These are phyloP conservation scores for Siphonodentalium dalli DNA, from an alignment of 2,888 invertebrate genomes.

Conservation along the genomic window DNA sequence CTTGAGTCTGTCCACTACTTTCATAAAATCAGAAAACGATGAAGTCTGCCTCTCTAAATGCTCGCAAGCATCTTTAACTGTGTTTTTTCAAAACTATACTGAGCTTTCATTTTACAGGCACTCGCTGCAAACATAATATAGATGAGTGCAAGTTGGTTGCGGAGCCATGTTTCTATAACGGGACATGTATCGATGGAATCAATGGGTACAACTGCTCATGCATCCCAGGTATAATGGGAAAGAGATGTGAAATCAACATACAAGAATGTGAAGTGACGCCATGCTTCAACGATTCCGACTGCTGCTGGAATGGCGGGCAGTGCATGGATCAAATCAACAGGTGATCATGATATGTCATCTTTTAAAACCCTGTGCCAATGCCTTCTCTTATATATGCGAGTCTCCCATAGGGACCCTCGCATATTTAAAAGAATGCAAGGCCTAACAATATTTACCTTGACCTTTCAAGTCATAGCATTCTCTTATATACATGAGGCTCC, in stretches of 20 bases:
- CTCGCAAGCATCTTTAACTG: too few relatives aligned
- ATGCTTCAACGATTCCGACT: conserved; percentile 30
- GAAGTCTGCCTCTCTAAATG: too few relatives aligned
- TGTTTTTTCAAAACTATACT: background rate
- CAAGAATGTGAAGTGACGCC: conserved; percentile 50
- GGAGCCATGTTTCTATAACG: conserved; percentile 51
- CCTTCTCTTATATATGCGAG: too few relatives aligned
- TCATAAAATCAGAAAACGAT: background rate
- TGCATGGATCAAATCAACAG: conserved; percentile 46
- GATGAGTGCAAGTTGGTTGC: conserved; percentile 73
- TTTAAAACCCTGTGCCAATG: too few relatives aligned
- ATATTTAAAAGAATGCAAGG: too few relatives aligned
- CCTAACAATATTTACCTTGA: too few relatives aligned
- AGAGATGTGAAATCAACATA: conserved; percentile 49
- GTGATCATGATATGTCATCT: conserved; percentile 25
- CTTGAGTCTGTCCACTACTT: background rate
- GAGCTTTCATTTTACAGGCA: conserved; percentile 23
- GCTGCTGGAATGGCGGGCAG: conserved; percentile 33
- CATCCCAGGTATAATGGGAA: conserved; percentile 84
- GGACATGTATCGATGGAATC: conserved; percentile 42
- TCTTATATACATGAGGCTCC: too few relatives aligned
- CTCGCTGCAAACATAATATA: conserved; percentile 66
- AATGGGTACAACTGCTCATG: conserved; percentile 46
- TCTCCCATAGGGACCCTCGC: too few relatives aligned
- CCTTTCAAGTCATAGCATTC: too few relatives aligned